Evolutionary conservation across 2,113 vertebrate genomes (phyloP).

Genomic region (Lepidothrix coronata): DNA sequence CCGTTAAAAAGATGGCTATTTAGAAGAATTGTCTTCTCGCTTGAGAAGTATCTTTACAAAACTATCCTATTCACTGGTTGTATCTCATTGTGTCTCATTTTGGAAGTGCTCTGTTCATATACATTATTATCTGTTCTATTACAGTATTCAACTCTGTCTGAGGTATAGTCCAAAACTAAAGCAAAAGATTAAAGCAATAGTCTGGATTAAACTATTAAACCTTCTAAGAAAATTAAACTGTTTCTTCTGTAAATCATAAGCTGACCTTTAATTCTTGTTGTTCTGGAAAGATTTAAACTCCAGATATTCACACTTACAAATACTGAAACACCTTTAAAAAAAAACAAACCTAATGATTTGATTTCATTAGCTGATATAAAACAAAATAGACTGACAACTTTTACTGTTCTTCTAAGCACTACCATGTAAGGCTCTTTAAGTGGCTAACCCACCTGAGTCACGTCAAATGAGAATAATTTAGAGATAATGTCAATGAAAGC

Average conservation of each 20-base stretch:
- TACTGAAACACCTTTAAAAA: neutral
- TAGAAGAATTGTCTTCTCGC: neutral
- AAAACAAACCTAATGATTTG: neutral
- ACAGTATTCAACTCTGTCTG: neutral
- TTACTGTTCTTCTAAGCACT: neutral
- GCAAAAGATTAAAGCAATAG: neutral
- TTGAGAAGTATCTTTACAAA: neutral
- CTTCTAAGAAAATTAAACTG: neutral
- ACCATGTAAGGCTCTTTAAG: neutral
- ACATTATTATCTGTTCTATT: neutral
- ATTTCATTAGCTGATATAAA: neutral
- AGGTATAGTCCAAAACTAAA: neutral
- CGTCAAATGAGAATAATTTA: constrained; percentile 23
- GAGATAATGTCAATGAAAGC: neutral
- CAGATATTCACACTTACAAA: neutral
- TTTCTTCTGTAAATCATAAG: neutral
- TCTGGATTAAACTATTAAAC: neutral
- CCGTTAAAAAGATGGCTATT: neutral
- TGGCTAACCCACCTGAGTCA: neutral
- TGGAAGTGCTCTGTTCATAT: neutral
- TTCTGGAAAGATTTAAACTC: neutral
- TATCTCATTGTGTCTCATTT: neutral
- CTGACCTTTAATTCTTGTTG: neutral
- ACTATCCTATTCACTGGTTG: neutral
- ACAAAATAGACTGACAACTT: neutral